Evolutionary conservation across 2,797 vertebrate species (phyloP), one percentile per base, ranked within the genome.

Genomic region (Mastacembelus armatus): DNA sequence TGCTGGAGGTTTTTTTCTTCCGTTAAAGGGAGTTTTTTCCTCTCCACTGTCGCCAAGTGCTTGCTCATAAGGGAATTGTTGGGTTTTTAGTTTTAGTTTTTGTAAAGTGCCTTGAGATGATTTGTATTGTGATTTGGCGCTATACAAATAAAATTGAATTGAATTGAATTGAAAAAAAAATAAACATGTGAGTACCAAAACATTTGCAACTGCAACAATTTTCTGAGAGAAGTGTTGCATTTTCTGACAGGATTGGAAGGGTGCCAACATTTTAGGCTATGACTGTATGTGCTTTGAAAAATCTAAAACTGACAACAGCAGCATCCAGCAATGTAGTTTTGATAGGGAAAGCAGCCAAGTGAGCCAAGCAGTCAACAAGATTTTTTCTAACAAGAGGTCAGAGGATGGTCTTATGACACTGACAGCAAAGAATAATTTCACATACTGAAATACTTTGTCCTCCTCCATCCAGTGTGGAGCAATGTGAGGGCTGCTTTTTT

Each of bases 211-310:
- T n/a, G n/a, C n/a, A n/a, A n/a, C 32, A 33, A 10, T 33, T 33
- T 33, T 33, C 32, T 33, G 10, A 33, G 32, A 33, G 32, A 33
- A 35, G 38, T 18, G 38, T 40, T 40, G 7, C n/a, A 18, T 40
- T 40, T n/a, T 40, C 38, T 40, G 38, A 18, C 38, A 40, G 16
- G 40, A 40, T 8, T 32, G 29, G 27, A 32, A 49, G n/a, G n/a
- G 47, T 49, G 47, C 47, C 27, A 30, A 49, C 49, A 30, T 49
- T 49, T 30, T 12, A 16, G 27, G n/a, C 47, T 27, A 30, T 14
- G n/a, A n/a, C n/a, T n/a, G n/a, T n/a, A n/a, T n/a, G 71, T 18
- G 18, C 71, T 78, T 49, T 65, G 54, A 47, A 78, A 74, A 76
- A 78, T 48, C 30, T 10, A 85, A 75, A 52, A 70, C 69, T n/a